Percentiles rank a stretch among this genome's conserved stretches.
phyloP scores from a whole-genome alignment of 2,797 vertebrate species.

The Muscicapa striata region DNA sequence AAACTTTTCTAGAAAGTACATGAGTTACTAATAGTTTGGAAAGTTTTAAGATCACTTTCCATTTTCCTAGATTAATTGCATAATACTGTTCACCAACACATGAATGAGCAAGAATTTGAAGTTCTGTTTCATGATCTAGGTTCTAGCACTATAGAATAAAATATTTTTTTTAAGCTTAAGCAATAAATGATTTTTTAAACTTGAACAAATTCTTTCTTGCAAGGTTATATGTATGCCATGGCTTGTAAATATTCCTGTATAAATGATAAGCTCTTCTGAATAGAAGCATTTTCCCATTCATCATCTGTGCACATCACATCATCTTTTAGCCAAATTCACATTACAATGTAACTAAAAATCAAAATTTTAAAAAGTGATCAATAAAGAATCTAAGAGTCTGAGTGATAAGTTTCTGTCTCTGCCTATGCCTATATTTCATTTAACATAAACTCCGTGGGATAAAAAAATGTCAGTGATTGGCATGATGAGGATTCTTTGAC shows the following conservation, averaged over 20 bases:
- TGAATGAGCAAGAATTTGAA: neutral
- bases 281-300: neutral
- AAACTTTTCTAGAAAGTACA: neutral
- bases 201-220: neutral
- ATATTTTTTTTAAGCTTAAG: neutral
- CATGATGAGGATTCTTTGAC: neutral
- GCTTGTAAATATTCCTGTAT: neutral
- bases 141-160: neutral
- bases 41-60: neutral
- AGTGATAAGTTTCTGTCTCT: neutral
- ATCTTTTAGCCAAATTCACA: neutral
- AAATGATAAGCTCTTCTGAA: neutral
- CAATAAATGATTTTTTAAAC: neutral
- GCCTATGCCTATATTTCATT: neutral
- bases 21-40: neutral
- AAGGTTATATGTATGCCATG: neutral
- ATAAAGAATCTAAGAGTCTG: neutral
- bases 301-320: neutral
- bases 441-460: neutral
- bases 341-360: neutral
- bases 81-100: neutral
- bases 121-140: neutral
- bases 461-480: neutral
- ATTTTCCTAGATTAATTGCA: neutral
- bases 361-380: neutral